Conservation (phyloP, 1,140 invertebrate genomes). For the Carposina sasakii region DNA sequence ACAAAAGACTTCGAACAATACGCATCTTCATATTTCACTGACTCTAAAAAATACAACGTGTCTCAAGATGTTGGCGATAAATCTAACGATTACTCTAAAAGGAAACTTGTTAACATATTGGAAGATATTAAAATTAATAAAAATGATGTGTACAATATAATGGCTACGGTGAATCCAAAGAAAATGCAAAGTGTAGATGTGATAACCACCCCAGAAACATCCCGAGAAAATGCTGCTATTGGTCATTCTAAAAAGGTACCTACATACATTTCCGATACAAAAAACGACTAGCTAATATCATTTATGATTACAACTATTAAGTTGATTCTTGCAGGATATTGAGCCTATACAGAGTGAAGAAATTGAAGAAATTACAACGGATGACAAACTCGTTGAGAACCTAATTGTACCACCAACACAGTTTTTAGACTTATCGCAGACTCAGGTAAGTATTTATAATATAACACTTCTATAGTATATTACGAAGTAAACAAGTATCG, state of each 20-base stretch:
- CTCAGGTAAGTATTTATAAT: slow-evolving; percentile 24
- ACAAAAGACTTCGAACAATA: too few relatives aligned
- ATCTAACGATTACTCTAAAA: slow-evolving; percentile 32
- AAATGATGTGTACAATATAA: slow-evolving; percentile 34
- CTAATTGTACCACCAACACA: slow-evolving; percentile 43
- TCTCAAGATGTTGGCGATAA: slow-evolving; percentile 3
- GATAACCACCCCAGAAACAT: slow-evolving; percentile 12
- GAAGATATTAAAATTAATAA: slow-evolving; percentile 47
- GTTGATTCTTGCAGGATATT: background rate
- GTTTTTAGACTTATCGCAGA: slow-evolving; percentile 44
- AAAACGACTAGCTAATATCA: background rate
- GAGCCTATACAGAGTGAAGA: slow-evolving; percentile 15
- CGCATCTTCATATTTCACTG: too few relatives aligned
- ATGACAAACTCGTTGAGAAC: slow-evolving; percentile 17
- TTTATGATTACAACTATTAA: background rate
- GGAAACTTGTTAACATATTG: slow-evolving; percentile 51
- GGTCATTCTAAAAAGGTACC: slow-evolving; percentile 12
- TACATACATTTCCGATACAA: background rate
- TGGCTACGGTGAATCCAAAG: slow-evolving; percentile 35
- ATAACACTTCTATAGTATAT: too few relatives aligned
- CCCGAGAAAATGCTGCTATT: background rate
- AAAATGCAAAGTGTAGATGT: slow-evolving; percentile 16
- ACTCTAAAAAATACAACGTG: too few relatives aligned
- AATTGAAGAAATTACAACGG: slow-evolving; percentile 32
- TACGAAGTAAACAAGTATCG: too few relatives aligned